A percentile compares a stretch with the other conserved stretches of the same genome.
phyloP scores from a whole-genome alignment of 2,797 vertebrate genomes.

The Lacerta agilis region DNA sequence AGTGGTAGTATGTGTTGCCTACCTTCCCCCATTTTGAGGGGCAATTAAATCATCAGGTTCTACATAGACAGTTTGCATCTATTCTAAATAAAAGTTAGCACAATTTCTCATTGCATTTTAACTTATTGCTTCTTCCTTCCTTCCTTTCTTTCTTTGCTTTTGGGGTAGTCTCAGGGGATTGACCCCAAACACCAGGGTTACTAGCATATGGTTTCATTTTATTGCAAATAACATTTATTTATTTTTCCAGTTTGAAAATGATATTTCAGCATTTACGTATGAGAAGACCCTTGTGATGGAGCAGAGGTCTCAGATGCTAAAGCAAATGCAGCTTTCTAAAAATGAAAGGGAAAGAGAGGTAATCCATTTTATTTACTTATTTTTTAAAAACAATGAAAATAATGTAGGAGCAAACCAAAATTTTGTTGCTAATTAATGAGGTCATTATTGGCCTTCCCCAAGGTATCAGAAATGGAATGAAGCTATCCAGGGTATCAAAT shows the following conservation, averaged over 20 bases:
- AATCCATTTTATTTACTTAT: conserved; percentile 41
- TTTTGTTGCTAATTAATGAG: neutral
- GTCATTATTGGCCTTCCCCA: neutral
- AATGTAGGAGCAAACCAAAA: conserved; percentile 10
- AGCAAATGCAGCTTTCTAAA: conserved; percentile 96
- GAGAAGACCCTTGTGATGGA: conserved; percentile 98
- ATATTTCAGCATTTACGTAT: conserved; percentile 97
- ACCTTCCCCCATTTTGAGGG: neutral
- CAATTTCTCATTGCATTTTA: neutral
- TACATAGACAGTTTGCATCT: neutral
- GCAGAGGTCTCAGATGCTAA: conserved; percentile 95
- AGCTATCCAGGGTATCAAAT: neutral
- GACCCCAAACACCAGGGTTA: neutral
- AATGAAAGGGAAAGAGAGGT: conserved; percentile 95
- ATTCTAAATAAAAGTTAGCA: neutral
- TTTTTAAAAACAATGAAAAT: accelerated
- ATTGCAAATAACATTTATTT: neutral
- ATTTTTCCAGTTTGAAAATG: conserved; percentile 86
- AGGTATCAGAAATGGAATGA: neutral
- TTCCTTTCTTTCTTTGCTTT: neutral
- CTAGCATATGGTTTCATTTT: conserved; percentile 3
- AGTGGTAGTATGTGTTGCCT: neutral
- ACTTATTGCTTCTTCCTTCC: neutral
- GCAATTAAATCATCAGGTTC: neutral
- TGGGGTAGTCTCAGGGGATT: neutral